These are phyloP conservation scores for Diadegma fenestrale DNA, from an alignment of 2,888 invertebrate genomes.

Conservation along the genomic window DNA sequence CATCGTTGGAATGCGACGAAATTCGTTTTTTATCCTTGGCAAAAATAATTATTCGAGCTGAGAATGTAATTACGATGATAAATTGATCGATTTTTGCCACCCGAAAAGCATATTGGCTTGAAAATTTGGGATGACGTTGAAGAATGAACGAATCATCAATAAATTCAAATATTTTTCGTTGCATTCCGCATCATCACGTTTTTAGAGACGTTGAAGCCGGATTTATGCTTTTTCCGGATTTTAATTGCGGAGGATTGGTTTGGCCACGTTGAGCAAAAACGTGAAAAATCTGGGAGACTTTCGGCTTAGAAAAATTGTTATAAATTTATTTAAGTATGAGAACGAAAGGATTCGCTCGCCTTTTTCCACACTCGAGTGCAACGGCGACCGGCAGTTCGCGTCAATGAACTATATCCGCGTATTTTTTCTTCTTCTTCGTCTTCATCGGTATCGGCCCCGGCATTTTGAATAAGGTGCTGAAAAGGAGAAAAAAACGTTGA, in stretches of 20 bases:
- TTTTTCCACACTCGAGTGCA: slow-evolving; percentile 5
- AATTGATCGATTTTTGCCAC: too few species aligned
- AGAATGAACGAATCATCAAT: too few species aligned
- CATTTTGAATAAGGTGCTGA: slow-evolving; percentile 95
- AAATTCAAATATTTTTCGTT: too few species aligned
- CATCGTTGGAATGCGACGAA: too few species aligned
- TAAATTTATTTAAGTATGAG: background rate
- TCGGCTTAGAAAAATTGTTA: background rate
- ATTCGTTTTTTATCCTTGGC: too few species aligned
- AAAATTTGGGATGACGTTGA: too few species aligned
- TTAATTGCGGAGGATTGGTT: background rate
- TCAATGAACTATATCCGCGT: slow-evolving; percentile 80
- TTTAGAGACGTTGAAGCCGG: background rate
- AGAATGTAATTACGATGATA: too few species aligned
- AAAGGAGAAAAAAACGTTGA: slow-evolving; percentile 81
- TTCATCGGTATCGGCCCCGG: slow-evolving; percentile 92
- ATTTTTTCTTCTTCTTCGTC: slow-evolving; percentile 93
- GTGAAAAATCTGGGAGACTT: background rate
- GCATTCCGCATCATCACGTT: too few species aligned
- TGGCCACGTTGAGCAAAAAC: background rate
- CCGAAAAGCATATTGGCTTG: too few species aligned
- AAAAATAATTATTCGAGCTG: too few species aligned
- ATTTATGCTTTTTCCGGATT: background rate
- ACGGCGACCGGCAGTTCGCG: background rate
- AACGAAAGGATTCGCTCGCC: background rate